Percentiles rank a stretch among this genome's conserved stretches.
Conservation (phyloP, 2,797 vertebrate species). For the Tragelaphus oryx region DNA sequence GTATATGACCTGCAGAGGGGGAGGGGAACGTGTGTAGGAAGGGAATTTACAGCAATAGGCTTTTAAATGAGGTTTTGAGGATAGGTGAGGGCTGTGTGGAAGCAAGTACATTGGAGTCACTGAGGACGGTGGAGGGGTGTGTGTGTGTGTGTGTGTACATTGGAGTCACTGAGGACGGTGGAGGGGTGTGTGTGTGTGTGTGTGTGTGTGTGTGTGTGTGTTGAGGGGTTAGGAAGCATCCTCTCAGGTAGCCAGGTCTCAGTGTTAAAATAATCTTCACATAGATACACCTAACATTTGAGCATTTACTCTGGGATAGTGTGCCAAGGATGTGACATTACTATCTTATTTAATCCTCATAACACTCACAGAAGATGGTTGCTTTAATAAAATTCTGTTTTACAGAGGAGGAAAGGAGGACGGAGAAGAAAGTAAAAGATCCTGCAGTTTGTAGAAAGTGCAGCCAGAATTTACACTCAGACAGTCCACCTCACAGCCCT, state of each 20-base stretch:
- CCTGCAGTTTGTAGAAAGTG: neutral
- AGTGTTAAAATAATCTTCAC: neutral
- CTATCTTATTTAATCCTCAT: neutral
- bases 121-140: neutral
- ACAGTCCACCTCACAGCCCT: neutral
- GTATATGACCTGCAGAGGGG: neutral
- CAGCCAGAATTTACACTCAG: neutral
- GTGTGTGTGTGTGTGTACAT: neutral
- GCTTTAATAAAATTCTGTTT: neutral
- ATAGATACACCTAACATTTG: accelerated
- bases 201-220: neutral
- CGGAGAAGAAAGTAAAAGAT: neutral
- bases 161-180: neutral
- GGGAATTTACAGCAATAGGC: neutral
- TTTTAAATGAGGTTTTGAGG: neutral
- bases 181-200: neutral
- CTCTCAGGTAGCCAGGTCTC: neutral
- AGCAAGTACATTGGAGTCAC: neutral
- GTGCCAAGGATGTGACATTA: neutral
- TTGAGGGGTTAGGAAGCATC: neutral
- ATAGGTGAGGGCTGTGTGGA: neutral
- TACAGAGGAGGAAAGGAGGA: neutral
- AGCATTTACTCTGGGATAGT: too few species aligned
- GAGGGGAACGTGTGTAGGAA: neutral
- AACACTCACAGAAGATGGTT: too few species aligned